phyloP scores from a whole-genome alignment of 1,140 invertebrate genomes.

The Macrostomum lignano region DNA sequence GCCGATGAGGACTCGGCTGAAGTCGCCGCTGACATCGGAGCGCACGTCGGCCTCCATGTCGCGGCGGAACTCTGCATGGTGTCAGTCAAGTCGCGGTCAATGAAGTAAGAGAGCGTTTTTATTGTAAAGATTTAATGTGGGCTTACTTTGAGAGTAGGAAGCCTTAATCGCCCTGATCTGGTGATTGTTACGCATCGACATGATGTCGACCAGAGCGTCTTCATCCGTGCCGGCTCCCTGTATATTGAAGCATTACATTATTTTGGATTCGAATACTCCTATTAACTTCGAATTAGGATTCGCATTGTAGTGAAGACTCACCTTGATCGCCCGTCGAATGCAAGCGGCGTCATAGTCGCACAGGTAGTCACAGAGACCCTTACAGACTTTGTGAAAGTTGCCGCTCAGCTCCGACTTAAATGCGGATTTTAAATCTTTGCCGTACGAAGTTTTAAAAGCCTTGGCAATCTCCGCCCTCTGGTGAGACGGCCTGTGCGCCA shows the following conservation, averaged over 20 bases:
- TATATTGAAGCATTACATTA: too few species aligned
- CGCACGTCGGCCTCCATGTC: constrained; percentile 2
- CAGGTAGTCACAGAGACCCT: constrained; percentile 15
- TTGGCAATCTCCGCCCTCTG: constrained; percentile 62
- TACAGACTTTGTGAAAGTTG: constrained; percentile 16
- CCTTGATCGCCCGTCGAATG: constrained; percentile 22
- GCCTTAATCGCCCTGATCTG: constrained; percentile 26
- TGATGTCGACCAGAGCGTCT: constrained; percentile 30
- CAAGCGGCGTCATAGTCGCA: constrained; percentile 24
- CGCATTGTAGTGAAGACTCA: too few species aligned
- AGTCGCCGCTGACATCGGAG: constrained; percentile 1
- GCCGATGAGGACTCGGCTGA: constrained; percentile 1
- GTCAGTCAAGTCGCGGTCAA: too few species aligned
- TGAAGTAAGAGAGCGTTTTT: too few species aligned
- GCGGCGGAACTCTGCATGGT: constrained; percentile 9
- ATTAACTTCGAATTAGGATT: too few species aligned
- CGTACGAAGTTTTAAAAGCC: constrained; percentile 66
- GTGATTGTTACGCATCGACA: constrained; percentile 28
- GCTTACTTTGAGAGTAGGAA: constrained; percentile 22
- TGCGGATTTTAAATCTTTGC: constrained; percentile 23
- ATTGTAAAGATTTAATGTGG: too few species aligned
- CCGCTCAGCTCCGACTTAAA: constrained; percentile 25
- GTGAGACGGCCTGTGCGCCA: constrained; percentile 53
- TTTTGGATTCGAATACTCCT: too few species aligned
- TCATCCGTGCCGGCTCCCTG: constrained; percentile 32